Evolutionary conservation across 2,797 vertebrate species (phyloP).

Genomic region (Pangasius djambal): DNA sequence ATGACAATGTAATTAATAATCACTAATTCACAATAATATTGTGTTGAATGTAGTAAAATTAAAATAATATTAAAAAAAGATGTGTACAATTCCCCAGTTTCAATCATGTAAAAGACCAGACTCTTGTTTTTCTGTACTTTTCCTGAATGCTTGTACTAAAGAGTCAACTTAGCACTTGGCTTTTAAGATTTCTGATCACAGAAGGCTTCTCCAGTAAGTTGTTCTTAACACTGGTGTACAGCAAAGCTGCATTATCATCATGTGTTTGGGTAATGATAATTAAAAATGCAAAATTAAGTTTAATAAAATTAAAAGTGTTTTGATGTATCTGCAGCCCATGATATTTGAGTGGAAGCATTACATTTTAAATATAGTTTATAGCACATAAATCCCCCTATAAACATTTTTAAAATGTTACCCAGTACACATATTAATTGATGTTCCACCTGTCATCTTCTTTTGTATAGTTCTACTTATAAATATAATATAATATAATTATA

Average conservation of each 20-base stretch:
- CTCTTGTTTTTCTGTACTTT: not conserved
- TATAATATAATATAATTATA: not conserved
- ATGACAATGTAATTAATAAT: too few relatives aligned
- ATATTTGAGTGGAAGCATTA: not conserved
- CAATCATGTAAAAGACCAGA: not conserved
- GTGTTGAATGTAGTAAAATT: not conserved
- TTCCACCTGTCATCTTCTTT: not conserved
- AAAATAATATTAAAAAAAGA: not conserved
- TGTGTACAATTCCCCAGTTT: not conserved
- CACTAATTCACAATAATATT: too few relatives aligned
- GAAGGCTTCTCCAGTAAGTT: not conserved
- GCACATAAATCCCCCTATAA: not conserved
- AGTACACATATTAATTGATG: not conserved
- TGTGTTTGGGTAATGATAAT: not conserved
- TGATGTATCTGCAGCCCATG: not conserved
- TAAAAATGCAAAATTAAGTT: not conserved
- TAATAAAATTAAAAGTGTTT: not conserved
- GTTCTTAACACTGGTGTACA: not conserved
- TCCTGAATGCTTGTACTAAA: not conserved
- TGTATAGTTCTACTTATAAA: not conserved
- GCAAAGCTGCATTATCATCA: not conserved
- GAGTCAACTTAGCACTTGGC: not conserved
- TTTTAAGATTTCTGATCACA: too few relatives aligned
- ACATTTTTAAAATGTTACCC: not conserved
- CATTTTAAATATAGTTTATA: not conserved